Evolutionary conservation across 2,113 vertebrate species (phyloP).

Genomic region (Ailurus styani): DNA sequence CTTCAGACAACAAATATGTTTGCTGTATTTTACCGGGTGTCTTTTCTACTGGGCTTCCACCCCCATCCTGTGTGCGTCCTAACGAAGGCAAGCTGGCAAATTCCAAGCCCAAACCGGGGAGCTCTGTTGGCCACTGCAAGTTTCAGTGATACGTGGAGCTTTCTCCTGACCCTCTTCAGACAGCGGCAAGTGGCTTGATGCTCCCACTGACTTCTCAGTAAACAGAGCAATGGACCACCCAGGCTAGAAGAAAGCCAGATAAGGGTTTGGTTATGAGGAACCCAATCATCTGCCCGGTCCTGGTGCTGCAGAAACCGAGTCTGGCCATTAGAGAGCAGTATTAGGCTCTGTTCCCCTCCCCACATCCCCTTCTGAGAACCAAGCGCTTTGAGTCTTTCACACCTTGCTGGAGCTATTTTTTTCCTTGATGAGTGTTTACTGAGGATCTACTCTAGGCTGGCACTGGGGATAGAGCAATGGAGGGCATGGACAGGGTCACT

Average conservation of each 20-base stretch:
- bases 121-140: neutral
- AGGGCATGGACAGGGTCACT: neutral
- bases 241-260: neutral
- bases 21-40: neutral
- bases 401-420: neutral
- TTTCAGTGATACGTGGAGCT: neutral
- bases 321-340: neutral
- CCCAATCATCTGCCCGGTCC: neutral
- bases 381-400: neutral
- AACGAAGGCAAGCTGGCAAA: neutral
- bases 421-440: neutral
- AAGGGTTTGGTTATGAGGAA: neutral
- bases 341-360: no score
- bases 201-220: neutral
- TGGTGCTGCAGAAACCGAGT: accelerated
- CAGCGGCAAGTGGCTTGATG: neutral
- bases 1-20: neutral
- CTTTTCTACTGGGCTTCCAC: neutral
- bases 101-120: neutral
- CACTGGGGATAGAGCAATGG: no score
- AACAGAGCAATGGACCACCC: neutral
- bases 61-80: neutral
- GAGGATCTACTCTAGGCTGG: neutral
- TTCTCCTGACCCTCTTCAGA: neutral
- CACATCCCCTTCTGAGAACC: neutral